Conservation (phyloP, 2,888 invertebrate species). For the Diaperis boleti region DNA sequence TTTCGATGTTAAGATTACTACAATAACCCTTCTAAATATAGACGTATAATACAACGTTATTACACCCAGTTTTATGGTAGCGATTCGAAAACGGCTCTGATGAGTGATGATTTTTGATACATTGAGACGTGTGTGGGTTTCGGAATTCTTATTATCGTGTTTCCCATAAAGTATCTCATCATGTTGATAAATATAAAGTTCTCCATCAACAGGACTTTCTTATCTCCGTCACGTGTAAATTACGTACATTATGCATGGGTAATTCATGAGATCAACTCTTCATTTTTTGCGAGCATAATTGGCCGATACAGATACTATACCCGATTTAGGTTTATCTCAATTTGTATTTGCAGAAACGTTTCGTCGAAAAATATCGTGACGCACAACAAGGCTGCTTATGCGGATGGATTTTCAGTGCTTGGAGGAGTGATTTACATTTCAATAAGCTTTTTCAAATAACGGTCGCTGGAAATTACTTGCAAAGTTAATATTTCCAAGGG, state of each 20-base stretch:
- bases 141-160: background rate
- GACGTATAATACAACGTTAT: too few species aligned
- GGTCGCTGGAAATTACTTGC: conserved; percentile 39
- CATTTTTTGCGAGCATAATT: background rate
- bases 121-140: too few species aligned
- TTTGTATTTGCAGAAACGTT: too few species aligned
- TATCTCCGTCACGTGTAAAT: background rate
- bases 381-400: background rate
- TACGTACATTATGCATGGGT: too few species aligned
- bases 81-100: too few species aligned
- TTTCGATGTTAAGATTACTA: too few species aligned
- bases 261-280: background rate
- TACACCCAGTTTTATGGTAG: too few species aligned
- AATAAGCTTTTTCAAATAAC: conserved; percentile 36
- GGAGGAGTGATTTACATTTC: conserved; percentile 41
- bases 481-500: conserved; percentile 44
- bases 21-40: too few species aligned
- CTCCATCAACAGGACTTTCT: background rate
- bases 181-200: background rate
- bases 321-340: too few species aligned
- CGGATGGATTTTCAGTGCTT: conserved; percentile 23
- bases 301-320: background rate
- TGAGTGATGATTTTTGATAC: too few species aligned
- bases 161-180: background rate
- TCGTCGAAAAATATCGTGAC: too few species aligned